Conservation (phyloP, 2,113 vertebrate species). For the Oncorhynchus gorbuscha region DNA sequence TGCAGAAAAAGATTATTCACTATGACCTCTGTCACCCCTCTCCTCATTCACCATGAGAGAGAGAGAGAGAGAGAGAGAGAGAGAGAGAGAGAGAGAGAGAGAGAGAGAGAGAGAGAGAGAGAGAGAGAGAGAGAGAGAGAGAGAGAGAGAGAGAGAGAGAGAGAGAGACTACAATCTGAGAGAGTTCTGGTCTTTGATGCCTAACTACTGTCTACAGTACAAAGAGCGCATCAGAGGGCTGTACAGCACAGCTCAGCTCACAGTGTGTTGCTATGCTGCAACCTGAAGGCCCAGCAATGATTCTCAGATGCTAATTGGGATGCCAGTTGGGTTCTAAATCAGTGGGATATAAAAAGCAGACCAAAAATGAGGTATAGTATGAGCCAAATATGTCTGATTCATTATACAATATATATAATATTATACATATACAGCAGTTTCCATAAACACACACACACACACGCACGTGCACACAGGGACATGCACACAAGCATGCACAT, state of each 20-base stretch:
- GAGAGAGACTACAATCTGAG: slow-evolving; percentile 34
- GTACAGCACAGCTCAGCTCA: slow-evolving; percentile 30
- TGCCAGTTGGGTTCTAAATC: slow-evolving; percentile 70
- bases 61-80: slow-evolving; percentile 32
- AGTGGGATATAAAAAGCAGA: slow-evolving; percentile 43
- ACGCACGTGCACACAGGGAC: background rate
- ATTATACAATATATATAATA: slow-evolving; percentile 31
- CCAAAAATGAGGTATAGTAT: slow-evolving; percentile 47
- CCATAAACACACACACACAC: slow-evolving; percentile 7
- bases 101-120: slow-evolving; percentile 8
- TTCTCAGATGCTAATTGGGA: slow-evolving; percentile 68
- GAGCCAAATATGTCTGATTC: slow-evolving; percentile 61
- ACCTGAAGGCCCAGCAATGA: slow-evolving; percentile 62
- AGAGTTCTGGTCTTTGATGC: slow-evolving; percentile 66
- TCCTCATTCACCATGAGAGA: slow-evolving; percentile 36
- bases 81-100: slow-evolving; percentile 26
- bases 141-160: slow-evolving; percentile 13
- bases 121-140: slow-evolving; percentile 31
- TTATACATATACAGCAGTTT: background rate
- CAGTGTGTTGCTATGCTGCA: slow-evolving; percentile 44
- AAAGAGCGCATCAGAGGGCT: slow-evolving; percentile 59
- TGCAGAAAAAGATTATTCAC: slow-evolving; percentile 70
- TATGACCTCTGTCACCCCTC: slow-evolving; percentile 74
- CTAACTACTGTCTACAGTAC: slow-evolving; percentile 62
- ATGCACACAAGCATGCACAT: background rate